These are phyloP conservation scores for Bos taurus DNA, from an alignment of 2,113 vertebrate species.

Conservation along the genomic window DNA sequence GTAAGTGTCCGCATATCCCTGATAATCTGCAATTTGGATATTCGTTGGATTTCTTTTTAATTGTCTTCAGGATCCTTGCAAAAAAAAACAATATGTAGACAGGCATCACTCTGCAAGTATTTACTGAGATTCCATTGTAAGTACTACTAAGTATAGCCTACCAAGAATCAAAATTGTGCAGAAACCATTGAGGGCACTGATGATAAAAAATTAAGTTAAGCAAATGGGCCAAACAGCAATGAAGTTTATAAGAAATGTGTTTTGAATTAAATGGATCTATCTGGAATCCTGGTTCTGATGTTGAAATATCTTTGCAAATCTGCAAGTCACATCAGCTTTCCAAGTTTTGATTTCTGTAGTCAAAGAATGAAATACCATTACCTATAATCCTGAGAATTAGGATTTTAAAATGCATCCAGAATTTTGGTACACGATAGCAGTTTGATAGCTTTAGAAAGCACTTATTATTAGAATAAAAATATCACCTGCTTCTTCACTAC, in stretches of 20 bases:
- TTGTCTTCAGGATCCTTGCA: background rate
- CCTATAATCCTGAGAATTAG: background rate
- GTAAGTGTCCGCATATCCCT: background rate
- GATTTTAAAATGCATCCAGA: background rate
- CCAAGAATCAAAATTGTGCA: background rate
- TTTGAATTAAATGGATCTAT: background rate
- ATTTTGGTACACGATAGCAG: background rate
- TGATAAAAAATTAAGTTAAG: background rate
- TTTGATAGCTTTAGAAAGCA: background rate
- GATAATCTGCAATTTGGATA: background rate
- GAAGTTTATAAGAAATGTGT: background rate
- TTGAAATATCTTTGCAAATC: background rate
- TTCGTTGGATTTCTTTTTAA: background rate
- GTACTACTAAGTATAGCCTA: background rate
- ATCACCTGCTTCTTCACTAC: background rate
- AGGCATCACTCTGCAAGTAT: background rate
- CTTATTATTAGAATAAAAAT: background rate
- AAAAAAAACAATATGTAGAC: background rate
- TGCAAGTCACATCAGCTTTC: background rate
- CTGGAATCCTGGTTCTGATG: background rate
- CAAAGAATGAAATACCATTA: background rate
- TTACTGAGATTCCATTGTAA: background rate
- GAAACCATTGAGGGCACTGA: background rate
- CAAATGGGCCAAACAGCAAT: background rate
- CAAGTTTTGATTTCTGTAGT: background rate